Evolutionary conservation across 2,113 vertebrate genomes (phyloP).

Genomic region (Bos taurus): ARS-UCD2.0 NC_037357.1:12106001-12106500

Average conservation of each 20-base stretch:
- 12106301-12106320: neutral
- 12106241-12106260: neutral
- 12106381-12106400: neutral
- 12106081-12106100: accelerated
- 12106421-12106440: neutral
- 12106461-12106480: neutral
- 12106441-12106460: neutral
- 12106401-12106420: neutral
- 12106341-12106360: neutral
- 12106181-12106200: neutral
- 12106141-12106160: neutral
- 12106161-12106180: neutral
- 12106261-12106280: neutral
- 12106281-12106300: neutral
- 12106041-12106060: neutral
- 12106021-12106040: neutral
- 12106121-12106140: neutral
- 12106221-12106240: neutral
- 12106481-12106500: neutral
- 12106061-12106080: neutral
- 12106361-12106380: neutral
- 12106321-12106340: neutral
- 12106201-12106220: neutral
- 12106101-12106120: neutral
- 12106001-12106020: neutral